Conservation (phyloP, 2,113 vertebrate genomes). For the Sinosuthora webbiana region DNA sequence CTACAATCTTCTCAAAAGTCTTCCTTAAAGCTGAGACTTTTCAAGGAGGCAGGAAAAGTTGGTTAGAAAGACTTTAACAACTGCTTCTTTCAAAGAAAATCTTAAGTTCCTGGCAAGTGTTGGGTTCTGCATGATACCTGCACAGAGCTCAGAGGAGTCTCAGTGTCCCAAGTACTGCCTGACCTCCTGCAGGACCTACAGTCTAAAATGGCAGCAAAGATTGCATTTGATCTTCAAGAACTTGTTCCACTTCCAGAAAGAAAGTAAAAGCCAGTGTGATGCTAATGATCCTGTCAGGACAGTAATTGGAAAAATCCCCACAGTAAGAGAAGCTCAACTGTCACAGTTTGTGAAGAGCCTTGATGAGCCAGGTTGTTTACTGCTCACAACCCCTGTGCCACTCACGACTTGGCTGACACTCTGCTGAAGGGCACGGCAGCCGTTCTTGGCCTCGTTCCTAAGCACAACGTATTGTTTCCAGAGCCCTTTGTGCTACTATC, state of each 20-base stretch:
- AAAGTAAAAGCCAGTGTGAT: neutral
- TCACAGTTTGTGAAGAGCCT: constrained; percentile 7
- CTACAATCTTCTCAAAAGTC: neutral
- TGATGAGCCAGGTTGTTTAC: constrained; percentile 60
- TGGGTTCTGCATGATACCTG: neutral
- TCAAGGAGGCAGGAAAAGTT: neutral
- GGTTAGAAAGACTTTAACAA: neutral
- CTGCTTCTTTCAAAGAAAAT: neutral
- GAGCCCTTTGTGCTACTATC: constrained; percentile 36
- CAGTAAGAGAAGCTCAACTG: constrained; percentile 4
- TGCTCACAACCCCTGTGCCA: neutral
- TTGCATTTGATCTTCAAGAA: neutral
- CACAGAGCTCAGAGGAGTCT: neutral
- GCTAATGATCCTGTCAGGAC: constrained; percentile 1
- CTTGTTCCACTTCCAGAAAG: neutral
- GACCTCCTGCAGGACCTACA: neutral
- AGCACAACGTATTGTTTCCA: neutral
- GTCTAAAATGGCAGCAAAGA: neutral
- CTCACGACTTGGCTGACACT: neutral
- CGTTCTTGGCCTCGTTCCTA: constrained; percentile 12
- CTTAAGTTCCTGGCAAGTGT: neutral
- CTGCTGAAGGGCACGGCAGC: constrained; percentile 10
- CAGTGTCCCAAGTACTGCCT: neutral
- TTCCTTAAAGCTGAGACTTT: neutral
- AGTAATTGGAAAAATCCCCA: constrained; percentile 34